These are phyloP conservation scores for Cataglyphis cursor DNA, from an alignment of 2,888 invertebrate genomes.

Conservation along the genomic window DNA sequence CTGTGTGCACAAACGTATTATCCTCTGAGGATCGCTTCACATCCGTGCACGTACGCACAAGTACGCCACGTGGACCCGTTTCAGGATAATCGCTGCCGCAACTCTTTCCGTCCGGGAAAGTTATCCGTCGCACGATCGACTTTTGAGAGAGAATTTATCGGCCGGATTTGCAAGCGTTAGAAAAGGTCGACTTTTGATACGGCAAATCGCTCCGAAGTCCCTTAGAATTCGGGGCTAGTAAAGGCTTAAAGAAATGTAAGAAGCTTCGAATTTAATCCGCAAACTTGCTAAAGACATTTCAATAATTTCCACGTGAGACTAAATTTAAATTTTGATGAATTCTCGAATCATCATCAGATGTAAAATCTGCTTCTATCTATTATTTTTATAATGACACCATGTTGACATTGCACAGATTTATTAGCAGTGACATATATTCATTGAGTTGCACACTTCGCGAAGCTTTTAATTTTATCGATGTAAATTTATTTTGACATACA, in stretches of 20 bases:
- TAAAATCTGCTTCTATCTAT: background rate
- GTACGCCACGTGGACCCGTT: constrained; percentile 39
- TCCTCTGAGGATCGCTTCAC: constrained; percentile 1
- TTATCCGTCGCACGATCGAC: constrained; percentile 53
- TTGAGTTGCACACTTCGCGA: background rate
- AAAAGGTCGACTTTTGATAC: constrained; percentile 29
- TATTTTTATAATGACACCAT: background rate
- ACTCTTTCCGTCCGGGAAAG: constrained; percentile 40
- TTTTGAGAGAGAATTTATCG: constrained; percentile 45
- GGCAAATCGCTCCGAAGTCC: constrained; percentile 13
- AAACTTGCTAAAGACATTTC: constrained; percentile 37
- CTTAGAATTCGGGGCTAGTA: constrained; percentile 20
- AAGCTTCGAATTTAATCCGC: constrained; percentile 40
- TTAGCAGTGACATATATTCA: constrained; percentile 12
- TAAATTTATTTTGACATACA: background rate
- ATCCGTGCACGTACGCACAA: constrained; percentile 50
- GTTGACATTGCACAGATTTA: background rate
- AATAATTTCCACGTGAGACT: background rate
- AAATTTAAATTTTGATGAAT: background rate
- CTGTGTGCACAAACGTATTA: constrained; percentile 16
- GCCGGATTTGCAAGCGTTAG: constrained; percentile 37
- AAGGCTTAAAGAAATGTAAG: constrained; percentile 31
- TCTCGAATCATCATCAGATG: background rate
- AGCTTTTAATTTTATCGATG: constrained; percentile 12
- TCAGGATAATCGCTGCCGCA: constrained; percentile 41